These are phyloP conservation scores for Scylla paramamosain DNA, from an alignment of 1,140 invertebrate genomes.

Conservation along the genomic window DNA sequence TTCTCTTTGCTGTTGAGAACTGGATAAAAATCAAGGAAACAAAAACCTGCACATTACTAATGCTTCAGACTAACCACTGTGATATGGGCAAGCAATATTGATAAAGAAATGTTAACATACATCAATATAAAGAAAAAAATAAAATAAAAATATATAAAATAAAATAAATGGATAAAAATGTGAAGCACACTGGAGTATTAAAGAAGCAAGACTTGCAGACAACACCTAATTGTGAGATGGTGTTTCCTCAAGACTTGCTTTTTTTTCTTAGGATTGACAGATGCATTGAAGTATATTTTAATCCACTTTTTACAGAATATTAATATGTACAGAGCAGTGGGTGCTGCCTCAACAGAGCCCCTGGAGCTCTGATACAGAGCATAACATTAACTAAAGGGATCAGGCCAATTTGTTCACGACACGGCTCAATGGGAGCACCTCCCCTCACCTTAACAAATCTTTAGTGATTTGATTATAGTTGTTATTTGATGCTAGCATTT, in stretches of 20 bases:
- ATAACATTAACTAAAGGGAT: constrained; percentile 36
- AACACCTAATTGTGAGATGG: not conserved
- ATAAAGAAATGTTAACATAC: not conserved
- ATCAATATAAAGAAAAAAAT: not conserved
- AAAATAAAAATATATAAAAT: not conserved
- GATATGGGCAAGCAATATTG: not conserved
- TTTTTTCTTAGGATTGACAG: not conserved
- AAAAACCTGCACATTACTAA: not conserved
- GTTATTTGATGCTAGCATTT: constrained; percentile 35
- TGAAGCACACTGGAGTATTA: not conserved
- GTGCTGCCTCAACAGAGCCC: constrained; percentile 31
- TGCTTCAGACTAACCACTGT: not conserved
- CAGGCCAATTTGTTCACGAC: constrained; percentile 44
- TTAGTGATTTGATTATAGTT: constrained; percentile 33
- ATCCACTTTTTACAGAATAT: constrained; percentile 62
- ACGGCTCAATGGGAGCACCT: constrained; percentile 18
- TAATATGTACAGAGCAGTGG: constrained; percentile 40
- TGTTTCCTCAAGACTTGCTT: constrained; percentile 36
- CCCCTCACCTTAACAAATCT: not conserved
- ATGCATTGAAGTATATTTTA: constrained; percentile 25
- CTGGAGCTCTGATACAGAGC: constrained; percentile 72
- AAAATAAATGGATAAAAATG: not conserved
- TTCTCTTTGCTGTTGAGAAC: not conserved
- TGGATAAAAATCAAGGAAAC: not conserved
- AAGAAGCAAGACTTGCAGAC: constrained; percentile 27